Percentiles rank a stretch among this genome's conserved stretches.
These are phyloP conservation scores for Zenarchopterus dispar DNA, from an alignment of 2,797 vertebrate genomes.

Conservation along the genomic window DNA sequence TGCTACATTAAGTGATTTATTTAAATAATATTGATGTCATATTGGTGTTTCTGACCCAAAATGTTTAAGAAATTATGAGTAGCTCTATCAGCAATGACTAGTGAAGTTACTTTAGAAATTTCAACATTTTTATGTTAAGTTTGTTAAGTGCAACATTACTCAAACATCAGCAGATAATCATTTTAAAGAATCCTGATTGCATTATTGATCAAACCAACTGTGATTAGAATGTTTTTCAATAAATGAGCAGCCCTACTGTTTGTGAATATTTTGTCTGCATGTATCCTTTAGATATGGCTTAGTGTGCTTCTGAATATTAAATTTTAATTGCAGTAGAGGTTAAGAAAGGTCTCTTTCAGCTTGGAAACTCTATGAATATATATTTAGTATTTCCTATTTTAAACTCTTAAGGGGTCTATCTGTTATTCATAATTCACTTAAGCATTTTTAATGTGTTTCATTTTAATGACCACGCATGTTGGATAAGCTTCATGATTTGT, in stretches of 20 bases:
- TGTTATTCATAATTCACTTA: slow-evolving; percentile 48
- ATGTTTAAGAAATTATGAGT: too few relatives aligned
- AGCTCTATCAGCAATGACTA: too few relatives aligned
- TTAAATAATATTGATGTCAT: too few relatives aligned
- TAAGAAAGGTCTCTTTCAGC: slow-evolving; percentile 20
- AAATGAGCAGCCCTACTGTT: background rate
- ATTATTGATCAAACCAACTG: too few relatives aligned
- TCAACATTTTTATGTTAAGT: too few relatives aligned
- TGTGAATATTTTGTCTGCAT: background rate
- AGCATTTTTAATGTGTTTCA: slow-evolving; percentile 34
- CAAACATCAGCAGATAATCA: too few relatives aligned
- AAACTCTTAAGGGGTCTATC: slow-evolving; percentile 10
- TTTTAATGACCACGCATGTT: slow-evolving; percentile 20
- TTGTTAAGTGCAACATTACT: too few relatives aligned
- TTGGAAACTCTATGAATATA: slow-evolving; percentile 19
- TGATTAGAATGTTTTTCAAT: background rate
- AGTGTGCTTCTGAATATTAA: background rate
- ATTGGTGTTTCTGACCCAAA: too few relatives aligned
- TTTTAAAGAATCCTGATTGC: too few relatives aligned
- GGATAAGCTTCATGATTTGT: slow-evolving; percentile 4
- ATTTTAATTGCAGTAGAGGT: slow-evolving; percentile 18
- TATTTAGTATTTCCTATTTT: slow-evolving; percentile 9
- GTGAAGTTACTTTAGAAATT: too few relatives aligned
- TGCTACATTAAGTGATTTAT: too few relatives aligned
- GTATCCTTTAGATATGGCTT: background rate